These are phyloP conservation scores for Biston betularia DNA, from an alignment of 2,888 invertebrate genomes.

Conservation along the genomic window DNA sequence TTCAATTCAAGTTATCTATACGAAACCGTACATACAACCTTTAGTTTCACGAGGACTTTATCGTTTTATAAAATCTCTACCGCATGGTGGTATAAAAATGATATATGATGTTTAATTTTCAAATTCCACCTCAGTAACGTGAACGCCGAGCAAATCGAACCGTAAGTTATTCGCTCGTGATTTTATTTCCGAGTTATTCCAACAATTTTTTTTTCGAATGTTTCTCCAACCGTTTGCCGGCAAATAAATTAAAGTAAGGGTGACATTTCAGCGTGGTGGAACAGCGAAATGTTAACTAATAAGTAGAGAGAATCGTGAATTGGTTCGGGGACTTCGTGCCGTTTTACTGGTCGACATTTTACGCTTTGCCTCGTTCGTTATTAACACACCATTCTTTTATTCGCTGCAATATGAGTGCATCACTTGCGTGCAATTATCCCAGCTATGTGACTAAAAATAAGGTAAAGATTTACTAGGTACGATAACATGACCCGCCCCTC, in stretches of 20 bases:
- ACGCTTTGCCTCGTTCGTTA: not conserved
- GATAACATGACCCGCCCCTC: too few species aligned
- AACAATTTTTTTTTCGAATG: slow-evolving; percentile 32
- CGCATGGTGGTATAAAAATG: slow-evolving; percentile 31
- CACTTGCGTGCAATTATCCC: too few species aligned
- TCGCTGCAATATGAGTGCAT: too few species aligned
- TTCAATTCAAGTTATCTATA: slow-evolving; percentile 31
- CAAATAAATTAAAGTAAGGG: slow-evolving; percentile 34
- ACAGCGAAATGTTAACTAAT: slow-evolving; percentile 4
- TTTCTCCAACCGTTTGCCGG: slow-evolving; percentile 33
- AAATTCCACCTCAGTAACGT: slow-evolving; percentile 37
- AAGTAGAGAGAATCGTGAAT: not conserved
- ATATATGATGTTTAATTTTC: slow-evolving; percentile 32
- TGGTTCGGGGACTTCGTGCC: not conserved
- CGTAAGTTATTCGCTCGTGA: slow-evolving; percentile 32
- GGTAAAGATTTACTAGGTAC: too few species aligned
- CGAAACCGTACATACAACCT: slow-evolving; percentile 17
- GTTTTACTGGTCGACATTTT: not conserved
- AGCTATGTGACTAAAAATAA: too few species aligned
- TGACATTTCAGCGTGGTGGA: slow-evolving; percentile 1
- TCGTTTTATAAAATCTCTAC: slow-evolving; percentile 33
- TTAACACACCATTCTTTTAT: not conserved
- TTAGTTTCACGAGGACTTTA: slow-evolving; percentile 29
- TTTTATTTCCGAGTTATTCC: slow-evolving; percentile 27
- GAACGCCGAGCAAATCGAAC: slow-evolving; percentile 35